Base-by-base conservation (phyloP, 2,113 vertebrate genomes). In the Phylloscopus whistleri region DNA sequence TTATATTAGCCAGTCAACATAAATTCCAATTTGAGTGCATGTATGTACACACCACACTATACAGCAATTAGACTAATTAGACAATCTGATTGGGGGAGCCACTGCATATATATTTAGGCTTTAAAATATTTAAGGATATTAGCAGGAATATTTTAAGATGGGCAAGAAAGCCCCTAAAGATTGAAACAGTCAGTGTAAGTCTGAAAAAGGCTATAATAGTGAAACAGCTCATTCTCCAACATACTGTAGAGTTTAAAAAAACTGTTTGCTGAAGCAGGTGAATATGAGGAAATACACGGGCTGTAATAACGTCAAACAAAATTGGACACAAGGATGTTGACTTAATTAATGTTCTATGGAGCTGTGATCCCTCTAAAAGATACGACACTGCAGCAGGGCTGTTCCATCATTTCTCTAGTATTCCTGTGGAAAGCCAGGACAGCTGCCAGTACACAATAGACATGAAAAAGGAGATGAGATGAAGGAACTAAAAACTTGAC, bases 41-140 rank as follows among this genome's bases (percentile, higher is more conserved):
- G 35, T 63, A 66, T 35, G 39, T 63, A 62, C 55, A 91, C 72
- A 83, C 49, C 17, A 46, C 24, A 3, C 51, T 59, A 21, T 86
- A 66, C 55, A 75, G 59, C 72, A 84, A 80, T 95, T 85, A 60
- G 30, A 41, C 39, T 83, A 60, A 76, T 83, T 31, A 78, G 76
- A 93, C 82, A 64, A 59, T 73, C 56, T 78, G 75, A 93, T 1
- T 70, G 72, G n/a, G 18, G 23, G 28, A 89, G 37, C 41, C n/a
- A 95, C 19, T 72, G 64, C 7, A 1, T 86, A 56, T 84, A 35
- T 92, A 73, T 83, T 85, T 80, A 96, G 73, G 51, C 73, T 85
- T 86, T 93, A 87, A 87, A 94, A 91, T 75, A 96, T 85, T 86
- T 89, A 49, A 70, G 39, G 27, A 52, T 49, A 80, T 86, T 89